Conservation (phyloP, 2,797 vertebrate genomes). For the Mareca strepera region DNA sequence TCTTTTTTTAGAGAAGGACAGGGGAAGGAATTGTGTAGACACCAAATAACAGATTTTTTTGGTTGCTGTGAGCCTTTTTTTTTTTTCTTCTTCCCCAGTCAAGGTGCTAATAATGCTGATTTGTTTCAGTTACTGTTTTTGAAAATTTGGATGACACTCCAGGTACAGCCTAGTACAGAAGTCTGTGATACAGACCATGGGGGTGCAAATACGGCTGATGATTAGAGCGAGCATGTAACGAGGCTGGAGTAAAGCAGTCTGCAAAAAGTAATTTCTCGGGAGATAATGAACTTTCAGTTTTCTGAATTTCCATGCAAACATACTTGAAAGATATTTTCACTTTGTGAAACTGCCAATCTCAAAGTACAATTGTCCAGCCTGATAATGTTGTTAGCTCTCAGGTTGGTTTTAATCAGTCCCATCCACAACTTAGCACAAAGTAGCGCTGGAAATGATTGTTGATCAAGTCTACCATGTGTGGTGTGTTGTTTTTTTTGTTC, state of each 20-base stretch:
- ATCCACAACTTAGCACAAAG: conserved; percentile 13
- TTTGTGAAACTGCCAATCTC: neutral
- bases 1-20: conserved; percentile 6
- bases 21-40: neutral
- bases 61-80: neutral
- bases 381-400: conserved; percentile 29
- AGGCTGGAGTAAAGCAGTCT: neutral
- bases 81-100: conserved; percentile 7
- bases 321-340: neutral
- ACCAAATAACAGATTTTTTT: neutral
- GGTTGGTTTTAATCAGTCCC: conserved; percentile 26
- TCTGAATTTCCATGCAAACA: conserved; percentile 3
- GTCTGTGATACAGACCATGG: neutral
- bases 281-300: conserved; percentile 4
- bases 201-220: conserved; percentile 5
- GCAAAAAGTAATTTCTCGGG: neutral
- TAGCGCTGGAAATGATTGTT: neutral
- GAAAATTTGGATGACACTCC: neutral
- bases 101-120: neutral
- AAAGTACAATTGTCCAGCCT: conserved; percentile 15
- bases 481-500: neutral
- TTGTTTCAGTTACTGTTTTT: neutral
- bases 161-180: neutral
- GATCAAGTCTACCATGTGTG: accelerated
- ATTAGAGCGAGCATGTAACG: neutral